Base-by-base conservation (phyloP, 2,888 invertebrate genomes). In the Alentia gelatinosa region DNA sequence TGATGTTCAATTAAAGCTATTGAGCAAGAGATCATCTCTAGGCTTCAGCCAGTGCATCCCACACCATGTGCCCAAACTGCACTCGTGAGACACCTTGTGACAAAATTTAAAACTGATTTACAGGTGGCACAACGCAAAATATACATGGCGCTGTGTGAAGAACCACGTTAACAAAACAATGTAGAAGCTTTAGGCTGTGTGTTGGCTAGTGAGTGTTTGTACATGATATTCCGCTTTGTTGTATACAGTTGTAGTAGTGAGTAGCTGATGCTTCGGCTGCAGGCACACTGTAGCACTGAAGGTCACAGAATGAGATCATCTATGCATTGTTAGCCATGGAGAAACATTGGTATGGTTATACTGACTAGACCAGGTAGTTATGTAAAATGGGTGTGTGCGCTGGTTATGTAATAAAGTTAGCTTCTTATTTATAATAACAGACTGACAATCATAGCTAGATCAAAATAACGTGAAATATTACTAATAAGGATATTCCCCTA, bases 251-350 rank as follows among this genome's bases (percentile, higher is more conserved):
- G 79, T 79, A 39, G 19, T 79, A 35, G 37, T 39, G 15, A 79
- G n/a, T 37, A 56, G 37, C 19, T 19, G 39, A 79, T 79, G 39
- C 37, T 68, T 30, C 68, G 1, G 12, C 30, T 30, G 5, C 26
- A 68, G n/a, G 68, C 79, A 1, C n/a, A 37, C 12, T 1, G 79
- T 39, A 39, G 79, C 0, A 39, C 39, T 79, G 79, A 39, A 79
- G 37, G 39, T 79, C 79, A 37, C 35, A 79, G 79, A 26, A 68
- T 19, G 37, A 79, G 79, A 79, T 35, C 39, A 79, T n/a, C 79
- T 79, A 79, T 79, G 79, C 79, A 79, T 19, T 79, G 79, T 79
- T 79, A 79, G 35, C 12, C 79, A 19, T 15, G 39, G n/a, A 26
- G 15, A 19, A 35, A 37, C 23, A 79, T 26, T 74, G 30, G 74